A percentile compares a stretch with the other conserved stretches of the same genome.
Evolutionary conservation across 2,113 vertebrate genomes (phyloP).

Genomic region (Archilochus colubris): DNA sequence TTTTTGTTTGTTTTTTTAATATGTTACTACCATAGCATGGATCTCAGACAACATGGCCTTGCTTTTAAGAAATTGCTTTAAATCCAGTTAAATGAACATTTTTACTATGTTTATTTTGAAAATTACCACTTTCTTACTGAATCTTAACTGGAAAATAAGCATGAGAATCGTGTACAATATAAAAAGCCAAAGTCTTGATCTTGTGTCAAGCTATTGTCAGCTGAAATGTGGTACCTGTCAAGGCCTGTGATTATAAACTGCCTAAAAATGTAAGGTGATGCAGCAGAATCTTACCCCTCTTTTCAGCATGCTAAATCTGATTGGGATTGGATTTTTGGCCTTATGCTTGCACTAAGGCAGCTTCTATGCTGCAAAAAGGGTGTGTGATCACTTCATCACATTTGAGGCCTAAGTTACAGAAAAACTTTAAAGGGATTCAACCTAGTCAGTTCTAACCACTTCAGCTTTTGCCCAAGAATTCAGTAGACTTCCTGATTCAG

Average conservation of each 20-base stretch:
- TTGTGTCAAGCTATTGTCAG: neutral
- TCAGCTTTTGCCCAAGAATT: neutral
- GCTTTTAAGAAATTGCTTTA: neutral
- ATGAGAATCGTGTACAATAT: rapidly evolving
- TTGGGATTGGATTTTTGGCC: neutral
- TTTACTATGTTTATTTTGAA: neutral
- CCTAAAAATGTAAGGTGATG: neutral
- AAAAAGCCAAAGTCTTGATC: neutral
- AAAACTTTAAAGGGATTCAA: neutral
- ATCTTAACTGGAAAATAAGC: neutral
- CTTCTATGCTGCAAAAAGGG: neutral
- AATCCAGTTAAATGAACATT: neutral
- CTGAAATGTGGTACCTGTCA: neutral
- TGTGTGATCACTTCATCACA: neutral
- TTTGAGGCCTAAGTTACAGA: neutral
- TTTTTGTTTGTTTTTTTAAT: neutral
- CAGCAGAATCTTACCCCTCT: neutral
- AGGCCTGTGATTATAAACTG: neutral
- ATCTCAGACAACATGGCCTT: neutral
- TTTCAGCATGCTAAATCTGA: neutral
- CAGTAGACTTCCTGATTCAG: neutral
- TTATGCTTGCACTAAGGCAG: neutral
- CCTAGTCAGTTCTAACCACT: neutral
- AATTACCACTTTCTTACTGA: neutral
- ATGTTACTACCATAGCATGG: neutral